These are phyloP conservation scores for Nestor notabilis DNA, from an alignment of 2,113 vertebrate species.

Conservation along the genomic window DNA sequence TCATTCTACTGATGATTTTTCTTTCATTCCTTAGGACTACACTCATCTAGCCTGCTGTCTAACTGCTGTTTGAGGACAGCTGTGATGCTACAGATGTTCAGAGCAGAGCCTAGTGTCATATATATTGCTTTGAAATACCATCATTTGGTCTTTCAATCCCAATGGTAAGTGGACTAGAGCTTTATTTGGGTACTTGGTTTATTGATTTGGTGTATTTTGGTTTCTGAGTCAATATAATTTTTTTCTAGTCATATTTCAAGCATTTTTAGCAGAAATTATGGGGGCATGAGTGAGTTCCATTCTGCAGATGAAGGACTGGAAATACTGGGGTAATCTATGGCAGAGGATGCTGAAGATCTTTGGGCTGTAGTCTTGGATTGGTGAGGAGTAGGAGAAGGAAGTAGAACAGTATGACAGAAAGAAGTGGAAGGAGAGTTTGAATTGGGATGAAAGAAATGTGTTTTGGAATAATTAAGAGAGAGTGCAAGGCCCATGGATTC, in stretches of 20 bases:
- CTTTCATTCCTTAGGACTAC: background rate
- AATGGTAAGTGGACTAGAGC: background rate
- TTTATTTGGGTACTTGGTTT: background rate
- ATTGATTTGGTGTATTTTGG: background rate
- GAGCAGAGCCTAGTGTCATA: background rate
- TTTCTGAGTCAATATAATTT: background rate
- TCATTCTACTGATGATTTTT: background rate
- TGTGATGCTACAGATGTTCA: background rate
- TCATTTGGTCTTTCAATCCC: background rate
- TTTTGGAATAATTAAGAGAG: background rate
- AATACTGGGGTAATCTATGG: background rate
- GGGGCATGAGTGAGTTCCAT: background rate
- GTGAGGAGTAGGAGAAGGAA: background rate
- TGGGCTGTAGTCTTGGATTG: background rate
- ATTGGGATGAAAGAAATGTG: background rate
- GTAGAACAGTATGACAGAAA: background rate
- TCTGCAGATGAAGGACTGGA: background rate
- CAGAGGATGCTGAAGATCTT: background rate
- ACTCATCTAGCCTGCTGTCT: background rate
- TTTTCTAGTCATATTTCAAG: background rate
- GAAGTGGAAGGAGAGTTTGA: background rate
- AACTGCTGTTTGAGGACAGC: background rate
- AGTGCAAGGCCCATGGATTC: background rate
- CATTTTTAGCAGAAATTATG: background rate
- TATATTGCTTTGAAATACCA: background rate